Evolutionary conservation across 2,797 vertebrate species (phyloP), one percentile per base, ranked within the genome.

Genomic region (Danio albolineatus): DNA sequence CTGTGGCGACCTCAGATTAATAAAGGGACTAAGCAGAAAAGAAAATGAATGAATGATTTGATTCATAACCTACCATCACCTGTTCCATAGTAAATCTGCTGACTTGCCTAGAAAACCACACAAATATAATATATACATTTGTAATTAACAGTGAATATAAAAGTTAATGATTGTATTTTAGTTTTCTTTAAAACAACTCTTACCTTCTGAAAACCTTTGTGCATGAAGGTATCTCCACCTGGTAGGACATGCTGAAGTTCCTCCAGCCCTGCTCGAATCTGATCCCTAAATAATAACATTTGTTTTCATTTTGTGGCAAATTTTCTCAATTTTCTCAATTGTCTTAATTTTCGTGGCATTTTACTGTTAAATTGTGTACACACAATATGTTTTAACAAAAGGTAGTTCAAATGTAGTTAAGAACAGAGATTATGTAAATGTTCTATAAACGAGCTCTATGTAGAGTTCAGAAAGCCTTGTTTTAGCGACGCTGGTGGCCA

Each of bases 1-100:
- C n/a, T n/a, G n/a, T n/a, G n/a, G n/a, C n/a, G n/a, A n/a, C n/a
- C n/a, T n/a, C n/a, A n/a, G n/a, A n/a, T n/a, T n/a, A n/a, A n/a
- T n/a, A n/a, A n/a, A n/a, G n/a, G n/a, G n/a, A n/a, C n/a, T n/a
- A n/a, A n/a, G n/a, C n/a, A n/a, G n/a, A n/a, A n/a, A n/a, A n/a
- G n/a, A n/a, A n/a, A n/a, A n/a, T n/a, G n/a, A n/a, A n/a, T n/a
- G n/a, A n/a, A n/a, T 53, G 60, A 70, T 57, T 21, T 79, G 75
- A 59, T 51, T 12, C 2, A 80, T 54, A 69, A 74, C 95, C 95
- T 91, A 99, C 98, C 96, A 39, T 98, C 94, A 73, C 96, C 95
- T 10, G 95, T 97, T 67, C 95, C 96, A 8, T 99, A 96, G 90
- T 99, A 98, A 89, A 99, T 99, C 91, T 99, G 98, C 87, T 98